Conservation (phyloP, 2,888 invertebrate genomes). For the Cepaea hortensis region DNA sequence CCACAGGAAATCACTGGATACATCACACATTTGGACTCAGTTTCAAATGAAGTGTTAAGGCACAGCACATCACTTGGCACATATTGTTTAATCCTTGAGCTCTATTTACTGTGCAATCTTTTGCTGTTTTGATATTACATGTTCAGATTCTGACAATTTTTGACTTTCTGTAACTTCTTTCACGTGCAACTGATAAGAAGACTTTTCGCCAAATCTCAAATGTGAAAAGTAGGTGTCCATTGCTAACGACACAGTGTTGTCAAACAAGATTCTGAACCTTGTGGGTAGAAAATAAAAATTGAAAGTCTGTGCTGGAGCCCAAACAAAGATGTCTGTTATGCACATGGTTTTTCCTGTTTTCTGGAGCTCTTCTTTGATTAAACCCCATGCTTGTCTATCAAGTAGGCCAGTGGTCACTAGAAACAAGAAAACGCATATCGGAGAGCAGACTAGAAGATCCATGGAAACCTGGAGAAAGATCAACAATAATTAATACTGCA, state of each 20-base stretch:
- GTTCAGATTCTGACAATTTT: neutral
- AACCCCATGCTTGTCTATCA: conserved; percentile 76
- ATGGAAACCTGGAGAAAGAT: conserved; percentile 75
- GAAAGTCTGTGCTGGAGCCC: conserved; percentile 94
- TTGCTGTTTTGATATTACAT: neutral
- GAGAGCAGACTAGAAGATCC: conserved; percentile 91
- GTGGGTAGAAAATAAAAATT: conserved; percentile 92
- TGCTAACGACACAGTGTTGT: conserved; percentile 69
- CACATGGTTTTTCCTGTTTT: conserved; percentile 87
- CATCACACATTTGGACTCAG: too few relatives aligned
- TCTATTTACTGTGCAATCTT: neutral
- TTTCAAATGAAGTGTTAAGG: too few relatives aligned
- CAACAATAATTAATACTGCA: too few relatives aligned
- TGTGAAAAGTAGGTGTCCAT: conserved; percentile 73
- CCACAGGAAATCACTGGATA: too few relatives aligned
- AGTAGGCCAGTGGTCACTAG: conserved; percentile 86
- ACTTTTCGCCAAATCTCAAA: conserved; percentile 59
- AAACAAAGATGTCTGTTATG: conserved; percentile 91
- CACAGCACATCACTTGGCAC: too few relatives aligned
- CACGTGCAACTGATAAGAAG: neutral
- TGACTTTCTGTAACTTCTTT: neutral
- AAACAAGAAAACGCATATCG: conserved; percentile 86
- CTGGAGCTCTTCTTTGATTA: conserved; percentile 56
- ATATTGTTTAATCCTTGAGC: too few relatives aligned
- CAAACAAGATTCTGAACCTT: conserved; percentile 87